A percentile compares a stretch with the other conserved stretches of the same genome.
These are phyloP conservation scores for Sympetrum striolatum DNA, from an alignment of 2,888 invertebrate genomes.

Conservation along the genomic window DNA sequence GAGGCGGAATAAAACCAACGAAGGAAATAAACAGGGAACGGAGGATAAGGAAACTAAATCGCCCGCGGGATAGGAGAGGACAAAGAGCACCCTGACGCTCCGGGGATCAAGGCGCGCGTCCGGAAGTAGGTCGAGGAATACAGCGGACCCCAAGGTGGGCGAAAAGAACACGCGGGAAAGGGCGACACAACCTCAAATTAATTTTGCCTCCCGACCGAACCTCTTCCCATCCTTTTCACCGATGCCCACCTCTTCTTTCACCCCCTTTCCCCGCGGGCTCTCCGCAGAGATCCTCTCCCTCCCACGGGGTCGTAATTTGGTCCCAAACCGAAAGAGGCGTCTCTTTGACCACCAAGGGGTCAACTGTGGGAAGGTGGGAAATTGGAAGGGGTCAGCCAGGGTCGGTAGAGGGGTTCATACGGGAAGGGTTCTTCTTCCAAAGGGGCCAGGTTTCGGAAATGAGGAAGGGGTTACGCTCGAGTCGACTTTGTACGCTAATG, in stretches of 20 bases:
- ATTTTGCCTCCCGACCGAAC: background rate
- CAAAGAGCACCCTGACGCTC: too few species aligned
- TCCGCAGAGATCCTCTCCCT: background rate
- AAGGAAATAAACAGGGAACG: background rate
- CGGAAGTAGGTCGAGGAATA: background rate
- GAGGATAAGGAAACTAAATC: background rate
- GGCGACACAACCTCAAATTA: slow-evolving; percentile 18
- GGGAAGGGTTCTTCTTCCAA: background rate
- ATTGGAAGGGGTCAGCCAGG: background rate
- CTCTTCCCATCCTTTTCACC: background rate
- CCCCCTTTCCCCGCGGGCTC: background rate
- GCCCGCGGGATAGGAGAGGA: too few species aligned
- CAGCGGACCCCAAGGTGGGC: background rate
- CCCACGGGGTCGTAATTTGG: slow-evolving; percentile 11
- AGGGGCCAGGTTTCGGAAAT: background rate
- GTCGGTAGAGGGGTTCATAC: background rate
- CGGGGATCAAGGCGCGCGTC: background rate
- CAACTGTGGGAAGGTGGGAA: slow-evolving; percentile 10
- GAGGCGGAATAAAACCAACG: background rate
- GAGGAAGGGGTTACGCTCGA: slow-evolving; percentile 7
- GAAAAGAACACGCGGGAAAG: background rate
- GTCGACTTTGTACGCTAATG: slow-evolving; percentile 20
- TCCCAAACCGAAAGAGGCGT: slow-evolving; percentile 4
- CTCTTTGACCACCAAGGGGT: slow-evolving; percentile 15
- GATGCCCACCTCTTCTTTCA: too few species aligned